Conservation (phyloP, 2,113 vertebrate genomes). For the Aptenodytes forsteri region DNA sequence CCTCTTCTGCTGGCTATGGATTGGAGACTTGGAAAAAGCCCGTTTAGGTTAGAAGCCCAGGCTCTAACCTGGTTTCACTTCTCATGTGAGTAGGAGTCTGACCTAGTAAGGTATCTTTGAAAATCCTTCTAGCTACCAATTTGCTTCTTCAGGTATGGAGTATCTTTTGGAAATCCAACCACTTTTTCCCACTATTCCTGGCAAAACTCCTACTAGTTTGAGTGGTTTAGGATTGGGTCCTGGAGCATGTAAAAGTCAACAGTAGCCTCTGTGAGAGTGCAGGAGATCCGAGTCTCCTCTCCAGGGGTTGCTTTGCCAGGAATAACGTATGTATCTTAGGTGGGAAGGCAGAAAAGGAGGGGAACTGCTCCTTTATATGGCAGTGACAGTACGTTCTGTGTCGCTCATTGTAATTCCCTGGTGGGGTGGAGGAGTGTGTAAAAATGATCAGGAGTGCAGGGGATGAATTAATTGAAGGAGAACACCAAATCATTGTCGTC, state of each 20-base stretch:
- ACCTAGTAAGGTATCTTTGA: background rate
- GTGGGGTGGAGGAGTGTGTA: background rate
- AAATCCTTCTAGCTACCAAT: background rate
- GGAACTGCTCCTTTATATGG: background rate
- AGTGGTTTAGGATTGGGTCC: background rate
- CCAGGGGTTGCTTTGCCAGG: background rate
- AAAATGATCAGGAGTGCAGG: background rate
- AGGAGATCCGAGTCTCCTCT: background rate
- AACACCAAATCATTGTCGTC: background rate
- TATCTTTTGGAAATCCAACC: background rate
- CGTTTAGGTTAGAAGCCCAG: background rate
- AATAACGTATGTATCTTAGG: accelerated
- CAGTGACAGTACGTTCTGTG: background rate
- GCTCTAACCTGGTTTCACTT: background rate
- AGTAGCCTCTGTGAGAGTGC: background rate
- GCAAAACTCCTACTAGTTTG: background rate
- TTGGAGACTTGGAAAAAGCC: background rate
- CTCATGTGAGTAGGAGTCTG: background rate
- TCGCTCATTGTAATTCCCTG: background rate
- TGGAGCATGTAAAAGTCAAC: background rate
- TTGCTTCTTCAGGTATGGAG: background rate
- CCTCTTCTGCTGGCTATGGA: background rate
- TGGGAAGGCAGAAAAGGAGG: background rate
- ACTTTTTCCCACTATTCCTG: background rate
- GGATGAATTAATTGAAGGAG: background rate